Evolutionary conservation across 2,113 vertebrate species (phyloP), one percentile per base, ranked within the genome.

Genomic region (Vulpes lagopus): DNA sequence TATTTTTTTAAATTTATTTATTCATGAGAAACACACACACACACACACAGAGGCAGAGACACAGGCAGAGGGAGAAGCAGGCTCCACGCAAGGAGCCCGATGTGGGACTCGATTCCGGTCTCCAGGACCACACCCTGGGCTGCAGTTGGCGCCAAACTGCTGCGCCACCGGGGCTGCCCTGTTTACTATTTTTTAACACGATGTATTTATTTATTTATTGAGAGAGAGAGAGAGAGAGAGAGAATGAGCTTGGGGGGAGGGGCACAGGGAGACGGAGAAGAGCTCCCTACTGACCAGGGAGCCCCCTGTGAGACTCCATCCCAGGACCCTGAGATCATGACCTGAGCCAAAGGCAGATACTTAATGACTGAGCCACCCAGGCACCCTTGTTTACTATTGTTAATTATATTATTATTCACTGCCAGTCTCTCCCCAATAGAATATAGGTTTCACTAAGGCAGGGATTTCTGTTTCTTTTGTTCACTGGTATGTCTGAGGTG

Each of bases 401-500:
- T 65, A 87, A 69, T 96, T 69, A 91, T 51, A 60, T 53, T 38
- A 60, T 82, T 49, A 51, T 27, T 87, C 67, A 83, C 30, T 64
- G 38, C 27, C 55, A 74, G 74, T 69, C 80, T 97, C 20, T 65
- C 57, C 53, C 32, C 0, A 49, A 14, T 53, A 85, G 55, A 57
- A 49, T 78, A 49, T 83, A 64, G 57, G 25, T 81, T 93, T 81
- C 65, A 81, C 25, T 65, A 74, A 16, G 32, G 62, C 4, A 89
- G n/a, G 30, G 55, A 62, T 43, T 97, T 94, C 71, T 92, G n/a
- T 74, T 81, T 74, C 64, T 95, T 92, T 83, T 65, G 25, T 74
- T 89, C 67, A 93, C n/a, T 60, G 79, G 62, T 74, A 32, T 87
- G 38, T 91, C 51, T 19, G 43, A 92, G 16, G 51, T 89, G n/a